These are phyloP conservation scores for Ochropleura leucogaster DNA, from an alignment of 2,888 invertebrate species.

Conservation along the genomic window DNA sequence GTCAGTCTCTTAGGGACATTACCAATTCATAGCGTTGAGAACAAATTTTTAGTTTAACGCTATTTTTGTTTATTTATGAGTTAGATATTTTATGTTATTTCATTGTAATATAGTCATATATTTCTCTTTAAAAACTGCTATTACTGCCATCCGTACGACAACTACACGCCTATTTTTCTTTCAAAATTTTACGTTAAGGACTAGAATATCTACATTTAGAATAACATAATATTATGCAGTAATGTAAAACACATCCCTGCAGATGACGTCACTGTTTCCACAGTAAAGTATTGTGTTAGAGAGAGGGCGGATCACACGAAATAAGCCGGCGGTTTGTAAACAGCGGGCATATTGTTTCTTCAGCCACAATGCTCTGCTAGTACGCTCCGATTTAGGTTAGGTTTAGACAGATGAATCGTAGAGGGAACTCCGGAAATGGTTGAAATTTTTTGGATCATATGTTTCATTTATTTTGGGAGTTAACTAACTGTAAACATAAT, in stretches of 20 bases:
- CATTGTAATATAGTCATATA: no score
- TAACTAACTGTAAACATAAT: no score
- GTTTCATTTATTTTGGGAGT: no score
- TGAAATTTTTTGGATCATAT: not conserved
- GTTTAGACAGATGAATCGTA: slow-evolving; percentile 37
- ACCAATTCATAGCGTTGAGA: no score
- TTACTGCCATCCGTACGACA: not conserved
- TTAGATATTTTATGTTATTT: no score
- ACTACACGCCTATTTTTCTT: not conserved
- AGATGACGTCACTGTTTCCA: slow-evolving; percentile 61
- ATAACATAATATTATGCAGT: slow-evolving; percentile 28
- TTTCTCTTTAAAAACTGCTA: not conserved
- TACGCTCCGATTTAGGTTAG: slow-evolving; percentile 49
- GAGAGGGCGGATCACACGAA: slow-evolving; percentile 69
- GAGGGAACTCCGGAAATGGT: slow-evolving; percentile 12
- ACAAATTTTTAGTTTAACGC: no score
- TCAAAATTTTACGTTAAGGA: not conserved
- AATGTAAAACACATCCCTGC: slow-evolving; percentile 32
- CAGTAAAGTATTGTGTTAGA: slow-evolving; percentile 70
- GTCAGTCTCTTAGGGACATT: no score
- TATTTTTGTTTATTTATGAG: no score
- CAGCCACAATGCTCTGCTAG: slow-evolving; percentile 61
- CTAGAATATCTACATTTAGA: slow-evolving; percentile 3
- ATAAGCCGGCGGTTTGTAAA: slow-evolving; percentile 75
- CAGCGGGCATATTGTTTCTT: slow-evolving; percentile 78